A percentile compares a stretch with the other conserved stretches of the same genome.
These are phyloP conservation scores for Hymenochirus boettgeri DNA, from an alignment of 2,113 vertebrate genomes.

Conservation along the genomic window DNA sequence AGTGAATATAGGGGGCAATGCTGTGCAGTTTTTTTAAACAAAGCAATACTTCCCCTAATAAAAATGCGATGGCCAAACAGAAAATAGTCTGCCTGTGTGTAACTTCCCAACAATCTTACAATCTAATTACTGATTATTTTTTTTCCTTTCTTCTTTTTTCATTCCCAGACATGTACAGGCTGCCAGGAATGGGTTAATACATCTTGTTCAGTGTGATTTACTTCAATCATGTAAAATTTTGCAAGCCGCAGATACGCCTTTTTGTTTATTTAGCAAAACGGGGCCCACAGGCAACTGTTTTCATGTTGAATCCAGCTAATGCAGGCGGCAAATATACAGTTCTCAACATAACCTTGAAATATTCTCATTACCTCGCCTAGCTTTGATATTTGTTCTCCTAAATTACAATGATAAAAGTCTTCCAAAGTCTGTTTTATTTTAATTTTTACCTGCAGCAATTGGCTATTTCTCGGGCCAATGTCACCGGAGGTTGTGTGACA, in stretches of 20 bases:
- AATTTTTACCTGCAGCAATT: not conserved
- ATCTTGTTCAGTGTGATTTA: slow-evolving; percentile 4
- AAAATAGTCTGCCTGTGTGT: too few species aligned
- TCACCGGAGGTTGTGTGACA: too few species aligned
- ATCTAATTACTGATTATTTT: too few species aligned
- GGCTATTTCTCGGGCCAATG: too few species aligned
- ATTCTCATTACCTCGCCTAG: slow-evolving; percentile 28
- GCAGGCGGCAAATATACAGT: slow-evolving; percentile 30
- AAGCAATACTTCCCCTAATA: too few species aligned
- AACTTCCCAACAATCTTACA: too few species aligned
- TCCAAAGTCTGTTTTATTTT: not conserved
- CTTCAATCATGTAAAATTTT: slow-evolving; percentile 11
- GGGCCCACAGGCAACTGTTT: slow-evolving; percentile 39
- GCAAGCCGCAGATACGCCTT: slow-evolving; percentile 30
- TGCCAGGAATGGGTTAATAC: slow-evolving; percentile 21
- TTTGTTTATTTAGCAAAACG: slow-evolving; percentile 40
- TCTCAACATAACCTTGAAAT: slow-evolving; percentile 32
- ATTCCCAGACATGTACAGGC: too few species aligned
- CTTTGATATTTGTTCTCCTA: slow-evolving; percentile 35
- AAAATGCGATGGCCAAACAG: too few species aligned
- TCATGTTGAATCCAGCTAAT: slow-evolving; percentile 39
- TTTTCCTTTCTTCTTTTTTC: too few species aligned
- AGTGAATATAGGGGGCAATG: too few species aligned
- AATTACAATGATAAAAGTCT: slow-evolving; percentile 34
- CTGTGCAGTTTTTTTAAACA: too few species aligned